These are phyloP conservation scores for Gastracanthus pulcherrimus DNA, from an alignment of 2,888 invertebrate species.

Conservation along the genomic window DNA sequence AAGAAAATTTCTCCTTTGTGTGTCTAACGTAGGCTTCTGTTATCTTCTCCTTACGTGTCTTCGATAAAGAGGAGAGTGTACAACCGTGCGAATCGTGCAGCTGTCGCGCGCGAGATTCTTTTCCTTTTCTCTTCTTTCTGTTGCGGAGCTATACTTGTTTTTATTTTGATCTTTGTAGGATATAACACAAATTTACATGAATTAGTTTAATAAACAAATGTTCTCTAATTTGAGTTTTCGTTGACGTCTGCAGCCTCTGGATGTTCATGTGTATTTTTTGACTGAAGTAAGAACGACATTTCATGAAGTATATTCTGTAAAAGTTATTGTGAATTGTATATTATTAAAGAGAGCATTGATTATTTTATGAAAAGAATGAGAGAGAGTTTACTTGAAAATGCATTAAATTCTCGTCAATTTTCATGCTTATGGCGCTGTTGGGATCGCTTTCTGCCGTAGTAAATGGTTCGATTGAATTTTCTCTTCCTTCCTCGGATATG, in stretches of 20 bases:
- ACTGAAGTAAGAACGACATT: constrained; percentile 31
- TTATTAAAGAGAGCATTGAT: constrained; percentile 11
- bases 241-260: neutral
- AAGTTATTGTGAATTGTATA: neutral
- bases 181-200: constrained; percentile 9
- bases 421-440: neutral
- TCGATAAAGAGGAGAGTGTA: constrained; percentile 18
- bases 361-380: constrained; percentile 17
- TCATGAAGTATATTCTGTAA: constrained; percentile 43
- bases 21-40: neutral
- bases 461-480: neutral
- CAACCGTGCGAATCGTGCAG: neutral
- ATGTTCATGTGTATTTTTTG: constrained; percentile 6
- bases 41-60: constrained; percentile 24
- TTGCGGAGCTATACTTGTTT: neutral
- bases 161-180: constrained; percentile 23
- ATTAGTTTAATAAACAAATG: constrained; percentile 26
- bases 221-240: constrained; percentile 25
- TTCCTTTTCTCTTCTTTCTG: too few species aligned
- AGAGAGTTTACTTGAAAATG: constrained; percentile 36
- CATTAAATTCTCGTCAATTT: constrained; percentile 38
- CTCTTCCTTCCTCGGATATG: neutral
- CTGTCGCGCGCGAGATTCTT: neutral
- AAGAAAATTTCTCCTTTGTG: neutral
- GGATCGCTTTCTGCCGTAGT: neutral